Conservation (phyloP, 2,888 invertebrate species). For the Linnaemya vulpina region DNA sequence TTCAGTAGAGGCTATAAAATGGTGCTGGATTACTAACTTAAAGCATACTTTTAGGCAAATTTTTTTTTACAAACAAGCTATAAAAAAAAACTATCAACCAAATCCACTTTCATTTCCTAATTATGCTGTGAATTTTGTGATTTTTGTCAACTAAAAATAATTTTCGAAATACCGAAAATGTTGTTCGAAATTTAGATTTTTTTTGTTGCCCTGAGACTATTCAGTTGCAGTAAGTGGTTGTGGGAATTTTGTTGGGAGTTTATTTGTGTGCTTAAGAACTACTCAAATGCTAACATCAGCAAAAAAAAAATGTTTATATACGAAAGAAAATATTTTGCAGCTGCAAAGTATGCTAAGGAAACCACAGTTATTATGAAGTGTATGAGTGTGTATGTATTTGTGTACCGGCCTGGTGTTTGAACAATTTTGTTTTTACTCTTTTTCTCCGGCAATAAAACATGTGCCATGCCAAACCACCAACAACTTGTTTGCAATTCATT, state of each 20-base stretch:
- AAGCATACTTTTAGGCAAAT: background rate
- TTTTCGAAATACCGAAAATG: background rate
- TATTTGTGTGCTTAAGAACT: background rate
- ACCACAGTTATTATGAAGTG: background rate
- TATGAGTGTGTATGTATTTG: background rate
- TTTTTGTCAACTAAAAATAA: constrained; percentile 30
- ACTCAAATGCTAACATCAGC: constrained; percentile 5
- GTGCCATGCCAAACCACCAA: background rate
- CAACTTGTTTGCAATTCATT: constrained; percentile 53
- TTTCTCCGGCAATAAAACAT: background rate
- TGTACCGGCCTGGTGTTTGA: background rate
- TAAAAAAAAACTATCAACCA: background rate
- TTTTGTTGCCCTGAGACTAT: no score
- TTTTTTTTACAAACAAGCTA: no score
- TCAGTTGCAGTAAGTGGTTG: background rate
- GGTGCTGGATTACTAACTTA: no score
- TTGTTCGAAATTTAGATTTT: background rate
- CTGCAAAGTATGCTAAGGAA: constrained; percentile 16
- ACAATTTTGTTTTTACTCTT: background rate
- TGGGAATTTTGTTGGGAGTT: background rate
- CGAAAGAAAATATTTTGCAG: background rate
- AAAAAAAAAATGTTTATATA: constrained; percentile 2
- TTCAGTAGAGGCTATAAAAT: background rate
- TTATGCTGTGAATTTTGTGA: background rate
- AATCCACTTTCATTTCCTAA: constrained; percentile 21